phyloP scores from a whole-genome alignment of 1,140 invertebrate genomes.

The Pseudomyrmex cubaensis region DNA sequence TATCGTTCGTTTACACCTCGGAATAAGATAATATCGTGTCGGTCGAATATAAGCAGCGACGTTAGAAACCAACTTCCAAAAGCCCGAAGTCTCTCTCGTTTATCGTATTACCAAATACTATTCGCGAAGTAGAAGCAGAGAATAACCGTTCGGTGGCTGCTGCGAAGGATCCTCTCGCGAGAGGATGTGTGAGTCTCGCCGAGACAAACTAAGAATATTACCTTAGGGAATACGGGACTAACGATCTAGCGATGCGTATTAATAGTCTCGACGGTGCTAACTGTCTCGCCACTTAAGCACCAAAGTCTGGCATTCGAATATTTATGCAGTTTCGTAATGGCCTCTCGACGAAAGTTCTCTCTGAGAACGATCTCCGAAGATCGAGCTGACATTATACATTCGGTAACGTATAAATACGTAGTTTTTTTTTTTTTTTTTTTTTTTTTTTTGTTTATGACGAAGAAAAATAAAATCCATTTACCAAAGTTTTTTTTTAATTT shows the following conservation, averaged over 20 bases:
- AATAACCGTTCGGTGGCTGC: constrained; percentile 69
- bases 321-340: constrained; percentile 53
- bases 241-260: constrained; percentile 68
- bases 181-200: constrained; percentile 40
- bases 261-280: constrained; percentile 65
- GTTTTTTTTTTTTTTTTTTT: background rate
- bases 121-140: constrained; percentile 60
- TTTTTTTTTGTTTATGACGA: too few relatives aligned
- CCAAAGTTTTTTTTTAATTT: too few relatives aligned
- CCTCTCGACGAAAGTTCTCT: constrained; percentile 36
- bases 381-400: constrained; percentile 3
- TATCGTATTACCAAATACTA: constrained; percentile 50
- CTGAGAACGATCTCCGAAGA: constrained; percentile 11
- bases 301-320: constrained; percentile 49
- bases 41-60: constrained; percentile 75
- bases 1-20: background rate
- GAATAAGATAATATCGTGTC: background rate
- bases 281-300: constrained; percentile 62
- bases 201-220: constrained; percentile 71
- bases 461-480: too few relatives aligned
- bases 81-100: constrained; percentile 65
- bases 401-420: constrained; percentile 8
- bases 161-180: constrained; percentile 75
- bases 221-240: constrained; percentile 67
- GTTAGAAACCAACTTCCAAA: constrained; percentile 79